phyloP scores from a whole-genome alignment of 2,797 vertebrate species.

The Aeoliscus strigatus region DNA sequence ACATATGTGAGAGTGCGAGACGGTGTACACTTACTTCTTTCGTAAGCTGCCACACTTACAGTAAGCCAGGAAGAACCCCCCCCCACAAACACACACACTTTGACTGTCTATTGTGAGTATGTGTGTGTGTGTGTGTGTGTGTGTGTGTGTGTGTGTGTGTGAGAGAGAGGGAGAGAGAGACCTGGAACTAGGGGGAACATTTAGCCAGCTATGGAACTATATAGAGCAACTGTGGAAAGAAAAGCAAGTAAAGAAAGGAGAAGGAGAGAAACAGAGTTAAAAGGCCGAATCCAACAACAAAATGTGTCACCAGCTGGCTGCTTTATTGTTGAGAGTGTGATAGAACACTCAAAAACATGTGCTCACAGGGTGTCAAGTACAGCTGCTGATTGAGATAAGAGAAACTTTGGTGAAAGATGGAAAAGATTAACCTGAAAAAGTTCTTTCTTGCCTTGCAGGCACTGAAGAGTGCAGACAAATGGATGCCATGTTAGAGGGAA shows the following conservation, averaged over 20 bases:
- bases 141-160: conserved; percentile 33
- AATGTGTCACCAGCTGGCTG: conserved; percentile 31
- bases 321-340: conserved; percentile 30
- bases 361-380: conserved; percentile 3
- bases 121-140: conserved; percentile 29
- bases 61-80: no score
- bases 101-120: no score
- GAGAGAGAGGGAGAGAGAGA: conserved; percentile 56
- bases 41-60: conserved; percentile 38
- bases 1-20: conserved; percentile 14
- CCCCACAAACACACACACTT: no score
- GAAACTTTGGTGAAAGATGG: conserved; percentile 6
- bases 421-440: conserved; percentile 1
- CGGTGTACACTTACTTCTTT: conserved; percentile 28
- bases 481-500: conserved; percentile 47
- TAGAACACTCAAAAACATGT: conserved; percentile 5
- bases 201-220: conserved; percentile 59
- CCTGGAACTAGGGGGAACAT: conserved; percentile 60
- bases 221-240: conserved; percentile 64
- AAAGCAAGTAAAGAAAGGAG: conserved; percentile 62
- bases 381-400: conserved; percentile 22
- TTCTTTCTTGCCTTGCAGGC: conserved; percentile 22
- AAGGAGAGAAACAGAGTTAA: conserved; percentile 42
- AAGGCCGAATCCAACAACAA: conserved; percentile 50
- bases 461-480: conserved; percentile 42